Evolutionary conservation across 1,140 invertebrate species (phyloP).

Genomic region (Papilio dardanus): DNA sequence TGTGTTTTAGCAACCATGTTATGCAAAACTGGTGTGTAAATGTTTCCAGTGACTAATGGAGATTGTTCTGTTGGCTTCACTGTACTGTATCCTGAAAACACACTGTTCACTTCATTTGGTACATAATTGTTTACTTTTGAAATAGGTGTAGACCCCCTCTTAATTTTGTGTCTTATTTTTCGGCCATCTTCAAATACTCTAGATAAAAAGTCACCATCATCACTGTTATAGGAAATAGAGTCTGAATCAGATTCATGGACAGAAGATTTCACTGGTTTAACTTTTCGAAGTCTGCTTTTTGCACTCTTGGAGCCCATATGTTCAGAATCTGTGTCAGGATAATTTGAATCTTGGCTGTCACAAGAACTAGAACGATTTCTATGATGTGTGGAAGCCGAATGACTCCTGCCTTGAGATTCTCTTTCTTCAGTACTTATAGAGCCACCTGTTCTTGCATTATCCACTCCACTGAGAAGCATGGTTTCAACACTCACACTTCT

Average conservation of each 20-base stretch:
- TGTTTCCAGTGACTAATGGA: conserved; percentile 72
- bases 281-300: conserved; percentile 44
- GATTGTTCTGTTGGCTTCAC: conserved; percentile 60
- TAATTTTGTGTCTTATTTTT: conserved; percentile 61
- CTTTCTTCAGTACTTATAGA: conserved; percentile 60
- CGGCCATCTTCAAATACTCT: conserved; percentile 64
- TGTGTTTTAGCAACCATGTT: conserved; percentile 63
- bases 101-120: conserved; percentile 46
- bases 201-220: conserved; percentile 72
- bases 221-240: conserved; percentile 72
- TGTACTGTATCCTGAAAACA: conserved; percentile 67
- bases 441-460: conserved; percentile 49
- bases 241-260: conserved; percentile 67
- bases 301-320: conserved; percentile 43
- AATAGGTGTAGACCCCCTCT: conserved; percentile 48
- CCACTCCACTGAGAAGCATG: conserved; percentile 52
- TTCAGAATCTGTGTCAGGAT: conserved; percentile 68
- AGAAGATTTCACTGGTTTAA: conserved; percentile 50
- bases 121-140: conserved; percentile 48
- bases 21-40: conserved; percentile 67
- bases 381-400: conserved; percentile 59
- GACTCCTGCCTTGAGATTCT: conserved; percentile 54
- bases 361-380: conserved; percentile 65
- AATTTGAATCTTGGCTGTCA: conserved; percentile 69
- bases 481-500: conserved; percentile 69